Evolutionary conservation across 2,888 invertebrate species (phyloP).

Genomic region (Itoplectis maculator): DNA sequence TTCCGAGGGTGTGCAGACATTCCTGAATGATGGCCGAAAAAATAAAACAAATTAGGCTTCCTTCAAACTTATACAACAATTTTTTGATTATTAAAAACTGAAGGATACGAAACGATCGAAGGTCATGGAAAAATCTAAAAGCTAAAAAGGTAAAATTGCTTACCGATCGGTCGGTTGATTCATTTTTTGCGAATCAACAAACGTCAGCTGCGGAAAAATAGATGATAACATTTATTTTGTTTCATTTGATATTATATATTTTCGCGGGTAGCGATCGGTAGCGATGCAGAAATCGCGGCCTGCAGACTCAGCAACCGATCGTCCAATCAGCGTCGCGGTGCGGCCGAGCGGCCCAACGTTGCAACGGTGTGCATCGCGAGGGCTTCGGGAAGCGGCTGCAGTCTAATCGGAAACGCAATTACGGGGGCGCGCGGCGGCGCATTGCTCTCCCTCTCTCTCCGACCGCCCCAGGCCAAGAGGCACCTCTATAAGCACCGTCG

Average conservation of each 20-base stretch:
- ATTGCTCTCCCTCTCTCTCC: no score
- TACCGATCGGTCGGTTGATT: no score
- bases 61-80: no score
- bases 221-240: no score
- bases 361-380: slow-evolving; percentile 17
- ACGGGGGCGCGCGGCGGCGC: slow-evolving; percentile 47
- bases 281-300: slow-evolving; percentile 27
- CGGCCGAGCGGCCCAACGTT: slow-evolving; percentile 16
- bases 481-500: slow-evolving; percentile 41
- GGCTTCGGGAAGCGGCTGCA: slow-evolving; percentile 59
- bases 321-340: slow-evolving; percentile 35
- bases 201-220: not conserved
- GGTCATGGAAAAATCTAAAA: no score
- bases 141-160: no score
- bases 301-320: slow-evolving; percentile 36
- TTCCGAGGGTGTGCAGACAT: not conserved
- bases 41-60: no score
- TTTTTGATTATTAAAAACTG: no score
- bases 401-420: slow-evolving; percentile 67
- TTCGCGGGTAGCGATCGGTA: not conserved
- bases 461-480: slow-evolving; percentile 49
- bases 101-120: no score
- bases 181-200: no score
- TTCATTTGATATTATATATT: no score
- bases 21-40: no score